These are phyloP conservation scores for Epinephelus malabaricus DNA, from an alignment of 2,797 vertebrate genomes.

Conservation along the genomic window DNA sequence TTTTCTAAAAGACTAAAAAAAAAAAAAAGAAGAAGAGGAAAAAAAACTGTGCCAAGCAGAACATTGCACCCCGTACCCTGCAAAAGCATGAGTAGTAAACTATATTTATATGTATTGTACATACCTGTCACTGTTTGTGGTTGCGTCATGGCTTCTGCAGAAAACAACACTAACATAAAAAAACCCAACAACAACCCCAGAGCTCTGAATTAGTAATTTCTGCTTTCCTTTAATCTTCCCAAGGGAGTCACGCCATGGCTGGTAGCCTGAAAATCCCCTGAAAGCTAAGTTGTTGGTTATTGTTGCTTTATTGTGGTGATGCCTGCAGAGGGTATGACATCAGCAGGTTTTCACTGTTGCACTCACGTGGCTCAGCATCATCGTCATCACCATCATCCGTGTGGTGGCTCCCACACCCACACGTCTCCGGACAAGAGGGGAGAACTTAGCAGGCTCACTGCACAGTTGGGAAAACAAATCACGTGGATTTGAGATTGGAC, in stretches of 20 bases:
- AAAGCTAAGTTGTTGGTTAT: constrained; percentile 82
- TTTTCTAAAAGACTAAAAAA: constrained; percentile 85
- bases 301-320: constrained; percentile 89
- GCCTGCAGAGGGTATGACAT: constrained; percentile 72
- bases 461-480: constrained; percentile 45
- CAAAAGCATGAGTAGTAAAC: constrained; percentile 89
- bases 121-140: constrained; percentile 87
- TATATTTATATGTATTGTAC: constrained; percentile 83
- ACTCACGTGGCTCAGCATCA: constrained; percentile 65
- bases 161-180: constrained; percentile 79
- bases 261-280: constrained; percentile 92
- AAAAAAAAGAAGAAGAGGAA: constrained; percentile 18
- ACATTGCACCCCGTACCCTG: constrained; percentile 68
- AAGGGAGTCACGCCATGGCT: constrained; percentile 99
- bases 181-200: constrained; percentile 36
- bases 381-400: not conserved
- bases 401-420: constrained; percentile 34
- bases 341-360: constrained; percentile 84
- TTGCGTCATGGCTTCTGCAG: constrained; percentile 77
- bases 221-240: constrained; percentile 86
- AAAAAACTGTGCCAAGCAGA: constrained; percentile 66
- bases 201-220: constrained; percentile 81
- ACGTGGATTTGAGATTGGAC: constrained; percentile 56
- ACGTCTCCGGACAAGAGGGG: constrained; percentile 43
- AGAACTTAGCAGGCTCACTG: constrained; percentile 49